phyloP scores from a whole-genome alignment of 2,797 vertebrate species.

The Spizella passerina region DNA sequence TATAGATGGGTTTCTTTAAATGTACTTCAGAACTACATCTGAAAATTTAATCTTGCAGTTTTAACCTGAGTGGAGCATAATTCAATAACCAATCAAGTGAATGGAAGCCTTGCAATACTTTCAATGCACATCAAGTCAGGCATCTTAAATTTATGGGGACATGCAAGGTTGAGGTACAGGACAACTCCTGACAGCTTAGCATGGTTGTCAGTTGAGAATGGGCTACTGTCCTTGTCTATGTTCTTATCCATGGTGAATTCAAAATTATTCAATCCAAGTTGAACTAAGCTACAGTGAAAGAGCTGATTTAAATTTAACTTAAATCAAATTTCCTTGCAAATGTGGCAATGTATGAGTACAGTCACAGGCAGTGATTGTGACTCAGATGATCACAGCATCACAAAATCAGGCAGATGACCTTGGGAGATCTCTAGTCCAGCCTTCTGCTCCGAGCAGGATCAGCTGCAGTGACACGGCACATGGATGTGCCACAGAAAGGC shows the following conservation, averaged over 20 bases:
- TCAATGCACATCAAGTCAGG: background rate
- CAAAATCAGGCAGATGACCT: background rate
- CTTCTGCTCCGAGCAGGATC: background rate
- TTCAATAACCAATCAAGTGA: background rate
- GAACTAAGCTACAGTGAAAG: background rate
- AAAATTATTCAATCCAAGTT: background rate
- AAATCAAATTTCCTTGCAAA: constrained; percentile 12
- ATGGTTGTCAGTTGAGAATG: background rate
- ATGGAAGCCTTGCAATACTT: background rate
- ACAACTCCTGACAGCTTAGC: background rate
- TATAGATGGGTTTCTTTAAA: background rate
- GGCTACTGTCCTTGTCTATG: background rate
- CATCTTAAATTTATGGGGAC: background rate
- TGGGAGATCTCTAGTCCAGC: background rate
- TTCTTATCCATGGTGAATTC: background rate
- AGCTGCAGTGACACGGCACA: background rate
- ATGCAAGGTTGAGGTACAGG: background rate
- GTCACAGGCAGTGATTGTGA: background rate
- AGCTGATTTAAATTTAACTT: constrained; percentile 4
- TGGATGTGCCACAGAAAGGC: background rate
- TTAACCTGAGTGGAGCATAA: background rate
- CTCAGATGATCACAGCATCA: background rate
- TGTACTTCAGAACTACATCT: background rate
- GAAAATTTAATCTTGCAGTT: background rate
- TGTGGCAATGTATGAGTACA: background rate